Evolutionary conservation across 1,140 invertebrate species (phyloP).

Genomic region (Calycopis cecrops): DNA sequence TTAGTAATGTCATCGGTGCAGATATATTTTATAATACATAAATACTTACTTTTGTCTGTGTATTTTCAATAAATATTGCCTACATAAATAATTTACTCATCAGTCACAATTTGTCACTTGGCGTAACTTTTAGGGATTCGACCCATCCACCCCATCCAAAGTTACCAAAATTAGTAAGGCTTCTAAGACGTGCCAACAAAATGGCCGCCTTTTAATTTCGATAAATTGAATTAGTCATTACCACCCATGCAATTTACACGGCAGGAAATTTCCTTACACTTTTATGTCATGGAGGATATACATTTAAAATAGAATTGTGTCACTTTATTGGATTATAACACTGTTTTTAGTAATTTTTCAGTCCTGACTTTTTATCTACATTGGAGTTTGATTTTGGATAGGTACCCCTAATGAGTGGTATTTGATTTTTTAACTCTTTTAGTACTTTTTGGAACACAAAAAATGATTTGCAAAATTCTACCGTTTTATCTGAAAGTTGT

Average conservation of each 20-base stretch:
- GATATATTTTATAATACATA: too few species aligned
- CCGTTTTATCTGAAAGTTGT: too few species aligned
- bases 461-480: too few species aligned
- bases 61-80: too few species aligned
- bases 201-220: constrained; percentile 55
- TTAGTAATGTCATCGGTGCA: too few species aligned
- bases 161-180: constrained; percentile 45
- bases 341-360: too few species aligned
- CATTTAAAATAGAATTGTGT: background rate
- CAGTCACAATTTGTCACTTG: constrained; percentile 14
- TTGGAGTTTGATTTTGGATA: too few species aligned
- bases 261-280: background rate
- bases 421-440: too few species aligned
- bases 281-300: background rate
- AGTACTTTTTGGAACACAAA: too few species aligned
- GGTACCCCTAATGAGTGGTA: background rate
- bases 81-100: constrained; percentile 9
- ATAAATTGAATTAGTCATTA: constrained; percentile 25
- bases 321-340: background rate
- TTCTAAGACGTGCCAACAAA: constrained; percentile 52
- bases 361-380: too few species aligned
- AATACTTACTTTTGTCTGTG: too few species aligned
- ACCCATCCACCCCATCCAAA: constrained; percentile 43
- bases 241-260: background rate
- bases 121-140: constrained; percentile 45